These are phyloP conservation scores for Rhinoraja longicauda DNA, from an alignment of 2,797 vertebrate genomes.

Conservation along the genomic window DNA sequence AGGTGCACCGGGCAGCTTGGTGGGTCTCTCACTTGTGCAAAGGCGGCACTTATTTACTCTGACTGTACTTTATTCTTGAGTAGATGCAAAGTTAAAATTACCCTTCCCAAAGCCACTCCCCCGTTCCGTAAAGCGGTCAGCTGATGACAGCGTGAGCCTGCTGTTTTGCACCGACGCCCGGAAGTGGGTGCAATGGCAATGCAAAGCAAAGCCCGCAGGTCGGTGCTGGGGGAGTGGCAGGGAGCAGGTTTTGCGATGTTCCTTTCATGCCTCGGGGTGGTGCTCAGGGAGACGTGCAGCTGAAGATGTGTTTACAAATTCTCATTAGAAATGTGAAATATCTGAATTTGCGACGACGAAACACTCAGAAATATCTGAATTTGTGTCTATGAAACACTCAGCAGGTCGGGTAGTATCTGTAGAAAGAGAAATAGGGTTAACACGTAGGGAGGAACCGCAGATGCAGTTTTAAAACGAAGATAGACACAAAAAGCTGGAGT, in stretches of 20 bases:
- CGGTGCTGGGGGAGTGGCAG: not conserved
- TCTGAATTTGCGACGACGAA: too few species aligned
- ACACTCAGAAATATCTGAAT: too few species aligned
- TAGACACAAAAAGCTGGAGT: too few species aligned
- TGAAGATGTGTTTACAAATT: not conserved
- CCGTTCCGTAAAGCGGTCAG: constrained; percentile 5
- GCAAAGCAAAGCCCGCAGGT: not conserved
- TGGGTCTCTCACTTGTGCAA: not conserved
- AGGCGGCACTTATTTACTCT: not conserved
- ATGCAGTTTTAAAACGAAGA: too few species aligned
- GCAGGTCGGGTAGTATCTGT: too few species aligned
- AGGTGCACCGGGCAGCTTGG: not conserved
- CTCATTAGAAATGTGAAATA: not conserved
- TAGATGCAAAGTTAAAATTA: not conserved
- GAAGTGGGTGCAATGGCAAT: not conserved
- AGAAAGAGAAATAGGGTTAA: too few species aligned
- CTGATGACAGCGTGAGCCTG: constrained; percentile 10
- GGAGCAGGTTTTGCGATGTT: not conserved
- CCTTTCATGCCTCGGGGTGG: too few species aligned
- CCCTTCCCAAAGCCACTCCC: not conserved
- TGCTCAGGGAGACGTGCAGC: not conserved
- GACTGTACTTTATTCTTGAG: constrained; percentile 12
- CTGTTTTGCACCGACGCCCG: not conserved
- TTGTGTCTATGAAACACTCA: too few species aligned
- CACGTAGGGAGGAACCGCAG: too few species aligned